phyloP scores from a whole-genome alignment of 2,113 vertebrate species.

The Spheniscus mendiculus region DNA sequence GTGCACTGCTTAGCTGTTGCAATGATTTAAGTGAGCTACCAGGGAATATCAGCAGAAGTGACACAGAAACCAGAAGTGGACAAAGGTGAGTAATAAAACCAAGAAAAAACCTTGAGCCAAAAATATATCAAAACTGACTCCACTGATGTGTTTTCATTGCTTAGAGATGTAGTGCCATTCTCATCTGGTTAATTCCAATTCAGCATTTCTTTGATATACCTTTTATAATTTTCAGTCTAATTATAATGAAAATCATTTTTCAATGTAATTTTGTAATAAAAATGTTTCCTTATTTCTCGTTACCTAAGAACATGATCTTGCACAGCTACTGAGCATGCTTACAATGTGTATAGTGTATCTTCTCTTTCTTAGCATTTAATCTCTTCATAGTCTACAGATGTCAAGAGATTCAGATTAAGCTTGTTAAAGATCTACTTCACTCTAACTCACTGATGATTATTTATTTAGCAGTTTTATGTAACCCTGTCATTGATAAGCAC shows the following conservation, averaged over 20 bases:
- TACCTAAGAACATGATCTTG: slow-evolving; percentile 63
- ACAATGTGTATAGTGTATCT: slow-evolving; percentile 53
- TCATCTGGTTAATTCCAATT: slow-evolving; percentile 69
- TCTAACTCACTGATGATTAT: slow-evolving; percentile 97
- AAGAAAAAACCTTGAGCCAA: slow-evolving; percentile 52
- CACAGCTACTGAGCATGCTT: slow-evolving; percentile 66
- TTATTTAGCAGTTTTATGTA: slow-evolving; percentile 99
- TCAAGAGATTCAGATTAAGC: slow-evolving; percentile 95
- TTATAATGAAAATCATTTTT: slow-evolving; percentile 81
- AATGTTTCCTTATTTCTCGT: slow-evolving; percentile 76
- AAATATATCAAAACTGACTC: slow-evolving; percentile 62
- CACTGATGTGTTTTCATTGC: slow-evolving; percentile 66
- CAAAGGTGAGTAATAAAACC: slow-evolving; percentile 74
- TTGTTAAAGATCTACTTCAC: slow-evolving; percentile 96
- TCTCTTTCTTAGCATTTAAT: slow-evolving; percentile 80
- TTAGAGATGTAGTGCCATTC: slow-evolving; percentile 52
- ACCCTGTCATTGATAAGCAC: slow-evolving; percentile 97
- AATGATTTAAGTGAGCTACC: slow-evolving; percentile 26
- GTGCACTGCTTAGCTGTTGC: neutral
- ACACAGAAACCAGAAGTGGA: slow-evolving; percentile 29
- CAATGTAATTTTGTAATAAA: slow-evolving; percentile 76
- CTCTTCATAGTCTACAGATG: slow-evolving; percentile 83
- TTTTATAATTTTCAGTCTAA: slow-evolving; percentile 78
- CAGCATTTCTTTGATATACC: slow-evolving; percentile 73
- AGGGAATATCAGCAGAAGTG: slow-evolving; percentile 12